These are phyloP conservation scores for Luehdorfia chinensis DNA, from an alignment of 1,140 invertebrate species.

Conservation along the genomic window DNA sequence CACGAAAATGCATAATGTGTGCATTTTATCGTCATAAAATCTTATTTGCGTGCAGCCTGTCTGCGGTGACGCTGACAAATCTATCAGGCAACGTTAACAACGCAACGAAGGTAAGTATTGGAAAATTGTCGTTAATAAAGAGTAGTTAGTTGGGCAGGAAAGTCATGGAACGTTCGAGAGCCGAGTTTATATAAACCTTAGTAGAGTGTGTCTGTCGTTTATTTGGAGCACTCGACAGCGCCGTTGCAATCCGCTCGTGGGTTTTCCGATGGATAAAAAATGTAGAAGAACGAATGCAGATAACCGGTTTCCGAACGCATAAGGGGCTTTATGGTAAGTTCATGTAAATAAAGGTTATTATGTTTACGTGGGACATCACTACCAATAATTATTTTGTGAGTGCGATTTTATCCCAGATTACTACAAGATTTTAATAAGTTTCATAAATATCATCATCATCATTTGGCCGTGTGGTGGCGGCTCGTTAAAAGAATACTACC, in stretches of 20 bases:
- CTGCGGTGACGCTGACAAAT: background rate
- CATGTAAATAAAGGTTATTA: conserved; percentile 19
- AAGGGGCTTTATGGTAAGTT: conserved; percentile 7
- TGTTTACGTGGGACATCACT: conserved; percentile 11
- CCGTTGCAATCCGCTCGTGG: conserved; percentile 17
- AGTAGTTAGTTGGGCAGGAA: conserved; percentile 34
- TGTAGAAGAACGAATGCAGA: conserved; percentile 8
- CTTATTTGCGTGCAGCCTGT: conserved; percentile 3
- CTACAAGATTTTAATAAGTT: too few relatives aligned
- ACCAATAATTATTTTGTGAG: conserved; percentile 15
- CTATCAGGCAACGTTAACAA: background rate
- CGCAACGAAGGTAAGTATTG: conserved; percentile 16
- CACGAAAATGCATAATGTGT: background rate
- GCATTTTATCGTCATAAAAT: background rate
- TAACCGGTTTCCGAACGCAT: conserved; percentile 21
- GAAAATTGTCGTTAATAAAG: conserved; percentile 31
- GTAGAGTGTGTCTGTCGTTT: conserved; percentile 33
- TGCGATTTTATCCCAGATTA: background rate
- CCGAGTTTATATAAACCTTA: conserved; percentile 12
- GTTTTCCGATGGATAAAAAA: conserved; percentile 19
- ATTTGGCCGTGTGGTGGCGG: too few relatives aligned
- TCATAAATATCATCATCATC: too few relatives aligned
- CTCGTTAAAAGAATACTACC: too few relatives aligned
- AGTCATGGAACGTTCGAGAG: conserved; percentile 49
- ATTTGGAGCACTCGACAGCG: conserved; percentile 23